Evolutionary conservation across 2,797 vertebrate genomes (phyloP), one percentile per base, ranked within the genome.

Genomic region (Benthosema pterotum): DNA sequence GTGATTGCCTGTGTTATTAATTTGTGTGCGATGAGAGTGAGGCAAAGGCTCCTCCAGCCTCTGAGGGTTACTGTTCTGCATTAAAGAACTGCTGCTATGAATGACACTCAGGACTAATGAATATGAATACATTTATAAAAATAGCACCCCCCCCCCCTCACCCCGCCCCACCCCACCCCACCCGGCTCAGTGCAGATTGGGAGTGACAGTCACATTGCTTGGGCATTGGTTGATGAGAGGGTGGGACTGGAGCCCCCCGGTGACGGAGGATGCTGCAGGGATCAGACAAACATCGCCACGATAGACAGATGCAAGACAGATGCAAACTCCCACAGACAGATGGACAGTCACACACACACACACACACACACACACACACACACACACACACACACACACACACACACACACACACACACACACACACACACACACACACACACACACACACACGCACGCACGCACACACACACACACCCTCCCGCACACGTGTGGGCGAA

Each of bases 51-150:
- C 80, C 69, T 84, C 70, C 74, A 86, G 87, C 87, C 80, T 79
- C 77, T 83, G 87, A 89, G 77, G 74, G 77, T 80, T 79, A 72
- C 8, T 51, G 75, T 65, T 47, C 65, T 43, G 59, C 78, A 77
- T 90, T 89, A 87, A 91, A 87, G 81, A 84, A 86, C 72, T 59
- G 70, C 72, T 79, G 77, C 83, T 80, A 80, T 90, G 88, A 90
- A 89, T 90, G 88, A 88, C 88, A 88, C 90, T 88, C 83, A 67
- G 77, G 84, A 72, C 83, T 91, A 91, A 91, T 91, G 86, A 92
- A 92, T 89, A 88, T 90, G 87, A 88, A 92, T 88, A 85, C 84
- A 87, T 91, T 87, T 86, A 87, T 88, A 90, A 89, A 91, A 91
- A 91, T 90, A 88, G 89, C 74, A 85, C 72, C 65, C 59, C 72